Conservation (phyloP, 2,113 vertebrate species). For the Vidua macroura region DNA sequence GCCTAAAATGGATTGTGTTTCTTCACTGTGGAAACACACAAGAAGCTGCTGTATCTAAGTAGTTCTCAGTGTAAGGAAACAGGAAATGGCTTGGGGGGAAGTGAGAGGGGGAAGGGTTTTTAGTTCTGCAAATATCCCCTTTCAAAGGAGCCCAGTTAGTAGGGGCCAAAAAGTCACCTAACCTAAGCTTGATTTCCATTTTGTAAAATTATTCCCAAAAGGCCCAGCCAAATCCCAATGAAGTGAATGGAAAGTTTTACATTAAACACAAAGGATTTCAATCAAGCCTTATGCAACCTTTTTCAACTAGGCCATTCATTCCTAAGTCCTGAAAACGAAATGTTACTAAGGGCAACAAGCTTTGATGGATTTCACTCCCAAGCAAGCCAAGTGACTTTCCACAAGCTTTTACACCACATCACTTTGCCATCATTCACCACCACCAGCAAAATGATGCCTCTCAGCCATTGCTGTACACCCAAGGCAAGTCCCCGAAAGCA, state of each 20-base stretch:
- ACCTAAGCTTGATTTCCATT: slow-evolving; percentile 57
- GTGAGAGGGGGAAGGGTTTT: not conserved
- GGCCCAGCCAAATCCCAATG: slow-evolving; percentile 22
- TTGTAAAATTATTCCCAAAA: slow-evolving; percentile 56
- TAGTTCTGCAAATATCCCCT: slow-evolving; percentile 51
- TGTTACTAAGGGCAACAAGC: not conserved
- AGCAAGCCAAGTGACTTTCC: not conserved
- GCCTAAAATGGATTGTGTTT: slow-evolving; percentile 58
- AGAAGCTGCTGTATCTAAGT: slow-evolving; percentile 57
- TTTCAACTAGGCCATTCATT: slow-evolving; percentile 10
- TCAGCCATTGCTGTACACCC: not conserved
- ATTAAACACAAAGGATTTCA: slow-evolving; percentile 50
- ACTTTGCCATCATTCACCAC: not conserved
- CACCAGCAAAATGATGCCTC: not conserved
- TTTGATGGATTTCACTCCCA: not conserved
- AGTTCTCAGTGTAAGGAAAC: slow-evolving; percentile 42
- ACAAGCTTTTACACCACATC: not conserved
- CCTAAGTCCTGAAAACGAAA: not conserved
- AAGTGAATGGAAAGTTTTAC: slow-evolving; percentile 54
- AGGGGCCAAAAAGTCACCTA: slow-evolving; percentile 60
- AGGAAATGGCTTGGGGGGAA: slow-evolving; percentile 49
- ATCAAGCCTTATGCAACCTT: slow-evolving; percentile 30
- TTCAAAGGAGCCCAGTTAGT: slow-evolving; percentile 55
- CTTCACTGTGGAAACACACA: slow-evolving; percentile 56
- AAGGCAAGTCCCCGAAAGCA: not conserved